A percentile compares a stretch with the other conserved stretches of the same genome.
phyloP scores from a whole-genome alignment of 2,888 invertebrate species.

The Schrankia costaestrigalis region DNA sequence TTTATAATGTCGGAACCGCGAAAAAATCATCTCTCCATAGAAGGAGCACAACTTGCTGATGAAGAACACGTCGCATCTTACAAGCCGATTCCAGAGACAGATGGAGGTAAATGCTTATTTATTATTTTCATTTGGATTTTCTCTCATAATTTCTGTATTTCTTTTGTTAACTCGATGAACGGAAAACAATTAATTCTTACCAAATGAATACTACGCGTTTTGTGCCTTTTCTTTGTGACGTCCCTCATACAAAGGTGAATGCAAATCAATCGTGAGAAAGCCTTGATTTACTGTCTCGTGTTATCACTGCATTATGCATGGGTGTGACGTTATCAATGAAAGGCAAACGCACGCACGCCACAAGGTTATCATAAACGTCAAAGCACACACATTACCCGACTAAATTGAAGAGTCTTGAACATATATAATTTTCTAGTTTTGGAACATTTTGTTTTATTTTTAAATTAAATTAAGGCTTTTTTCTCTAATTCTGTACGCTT shows the following conservation, averaged over 20 bases:
- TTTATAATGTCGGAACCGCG: constrained; percentile 67
- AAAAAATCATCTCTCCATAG: constrained; percentile 67
- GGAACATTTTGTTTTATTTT: too few species aligned
- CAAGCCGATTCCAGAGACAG: constrained; percentile 80
- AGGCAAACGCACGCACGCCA: constrained; percentile 26
- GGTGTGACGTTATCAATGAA: constrained; percentile 27
- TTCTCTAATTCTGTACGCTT: too few species aligned
- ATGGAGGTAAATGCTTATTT: constrained; percentile 65
- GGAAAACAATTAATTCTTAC: too few species aligned
- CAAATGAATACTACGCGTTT: too few species aligned
- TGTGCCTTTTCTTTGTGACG: constrained; percentile 18
- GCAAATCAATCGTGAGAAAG: constrained; percentile 14
- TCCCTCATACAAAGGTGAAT: constrained; percentile 12
- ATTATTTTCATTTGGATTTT: not conserved
- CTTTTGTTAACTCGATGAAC: too few species aligned
- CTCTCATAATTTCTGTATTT: too few species aligned
- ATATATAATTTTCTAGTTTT: not conserved
- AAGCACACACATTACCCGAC: constrained; percentile 28
- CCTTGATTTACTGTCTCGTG: constrained; percentile 9
- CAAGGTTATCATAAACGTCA: constrained; percentile 38
- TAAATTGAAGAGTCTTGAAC: constrained; percentile 18
- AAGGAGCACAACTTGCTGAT: constrained; percentile 73
- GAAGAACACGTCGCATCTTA: constrained; percentile 75
- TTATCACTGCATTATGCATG: constrained; percentile 4
- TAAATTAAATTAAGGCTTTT: too few species aligned